Base-by-base conservation (phyloP, 1,140 invertebrate species). In the Pectinophora gossypiella region DNA sequence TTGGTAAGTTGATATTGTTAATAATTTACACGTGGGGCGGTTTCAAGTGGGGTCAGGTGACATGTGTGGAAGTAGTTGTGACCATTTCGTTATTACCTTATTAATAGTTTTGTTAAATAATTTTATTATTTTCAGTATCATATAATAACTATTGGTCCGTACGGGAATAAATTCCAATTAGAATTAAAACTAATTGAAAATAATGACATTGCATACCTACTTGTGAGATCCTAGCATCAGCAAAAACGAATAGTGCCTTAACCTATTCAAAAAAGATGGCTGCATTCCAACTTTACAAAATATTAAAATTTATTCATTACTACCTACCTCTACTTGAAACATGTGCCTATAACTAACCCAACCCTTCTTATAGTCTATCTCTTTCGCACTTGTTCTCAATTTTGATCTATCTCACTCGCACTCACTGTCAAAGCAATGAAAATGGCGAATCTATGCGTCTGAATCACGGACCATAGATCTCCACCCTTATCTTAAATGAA, bases 401-500 rank as follows among this genome's bases (percentile, higher is more conserved):
- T 58, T 32, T 47, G 38, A 19, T 40, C 55, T 49, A 5, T 78
- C 69, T 47, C 60, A 12, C 59, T 79, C 69, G 47, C 71, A 69
- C 76, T 36, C 59, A 76, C 68, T 68, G 73, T 74, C 61, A 71
- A 75, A 72, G 73, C 68, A 72, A 76, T 77, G 76, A 77, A 80
- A 82, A 75, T 60, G 65, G 68, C 63, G 74, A 82, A 79, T 79
- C 72, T 81, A 76, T 76, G 73, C 64, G 59, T 51, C 75, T 72
- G 79, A 83, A 83, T 84, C 80, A 77, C 77, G 61, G 72, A 59
- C 61, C 56, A 60, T 53, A 36, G 59, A 62, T 57, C 69, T 70
- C 77, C 80, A 67, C 80, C 77, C 80, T 72, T 64, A 61, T 78
- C 76, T 81, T 78, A 81, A 84, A 81, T 82, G 75, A 82, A 82